Base-by-base conservation (phyloP, 2,797 vertebrate genomes). In the Pseudochaenichthys georgianus region DNA sequence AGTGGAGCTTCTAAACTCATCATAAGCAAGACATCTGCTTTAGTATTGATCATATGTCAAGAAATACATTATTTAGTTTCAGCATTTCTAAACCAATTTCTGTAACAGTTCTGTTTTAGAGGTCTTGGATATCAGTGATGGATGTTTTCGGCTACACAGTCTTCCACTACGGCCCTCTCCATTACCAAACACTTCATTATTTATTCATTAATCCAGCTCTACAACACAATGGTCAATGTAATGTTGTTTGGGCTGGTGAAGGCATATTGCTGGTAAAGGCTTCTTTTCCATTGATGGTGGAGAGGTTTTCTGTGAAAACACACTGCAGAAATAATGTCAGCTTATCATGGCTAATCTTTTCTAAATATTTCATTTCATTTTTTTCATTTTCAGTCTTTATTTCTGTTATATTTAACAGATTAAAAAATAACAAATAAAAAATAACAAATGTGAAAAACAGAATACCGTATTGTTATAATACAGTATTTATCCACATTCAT, bases 281-380 rank as follows among this genome's bases (percentile, higher is more conserved):
- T n/a, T 50, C 11, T 70, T 23, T 53, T 28, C 17, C 12, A 11
- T 38, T 34, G 11, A 23, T 38, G 28, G 64, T 43, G 52, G 21
- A 62, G 51, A 17, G 6, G 62, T 66, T n/a, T 43, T 55, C 38
- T 72, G 17, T 38, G 28, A 77, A 67, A 68, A 41, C 45, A 67
- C 46, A 63, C 31, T 21, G 13, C 1, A 13, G 13, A 19, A 48
- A 50, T 34, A 42, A 57, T 43, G 34, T 65, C 43, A 13, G 38
- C 42, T 17, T 21, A 23, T 68, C 19, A 42, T 59, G 43, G 4
- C 8, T 5, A 7, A 4, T 57, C 34, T 13, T 47, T 11, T 67
- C 43, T 42, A 9, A 16, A 51, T 13, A 23, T 23, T 23, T 23
- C 2, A 23, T 23, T 23, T 23, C 2, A 3, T 23, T 23, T 23